Evolutionary conservation across 2,888 invertebrate genomes (phyloP).

Genomic region (Caenorhabditis sinica): DNA sequence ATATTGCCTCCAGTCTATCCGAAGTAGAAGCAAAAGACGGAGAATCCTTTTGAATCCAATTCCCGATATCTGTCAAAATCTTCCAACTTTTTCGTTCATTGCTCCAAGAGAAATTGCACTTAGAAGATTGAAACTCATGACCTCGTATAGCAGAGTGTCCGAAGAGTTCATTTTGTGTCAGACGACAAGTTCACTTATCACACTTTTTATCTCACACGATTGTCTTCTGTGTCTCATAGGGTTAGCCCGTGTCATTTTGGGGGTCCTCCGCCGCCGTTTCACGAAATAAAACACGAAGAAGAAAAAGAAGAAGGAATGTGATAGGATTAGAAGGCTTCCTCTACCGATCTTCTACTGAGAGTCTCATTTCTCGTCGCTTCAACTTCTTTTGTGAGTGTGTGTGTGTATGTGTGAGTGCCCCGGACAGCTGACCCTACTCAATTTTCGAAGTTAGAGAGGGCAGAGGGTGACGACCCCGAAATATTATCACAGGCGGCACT

Average conservation of each 20-base stretch:
- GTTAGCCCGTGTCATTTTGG: slow-evolving; percentile 30
- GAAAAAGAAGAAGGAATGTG: slow-evolving; percentile 33
- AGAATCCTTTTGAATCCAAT: too few relatives aligned
- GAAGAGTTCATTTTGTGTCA: slow-evolving; percentile 33
- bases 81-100: slow-evolving; percentile 2
- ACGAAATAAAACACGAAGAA: slow-evolving; percentile 18
- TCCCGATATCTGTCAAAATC: background rate
- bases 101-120: slow-evolving; percentile 6
- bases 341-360: slow-evolving; percentile 2
- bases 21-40: too few relatives aligned
- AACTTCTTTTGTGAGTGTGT: slow-evolving; percentile 14
- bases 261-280: background rate
- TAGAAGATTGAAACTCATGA: background rate
- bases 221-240: background rate
- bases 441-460: slow-evolving; percentile 37
- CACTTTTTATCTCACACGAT: slow-evolving; percentile 1
- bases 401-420: slow-evolving; percentile 28
- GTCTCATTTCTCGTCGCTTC: slow-evolving; percentile 10
- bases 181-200: slow-evolving; percentile 31
- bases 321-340: slow-evolving; percentile 15
- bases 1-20: too few relatives aligned
- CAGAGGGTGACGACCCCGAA: slow-evolving; percentile 23
- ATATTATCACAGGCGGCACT: slow-evolving; percentile 51
- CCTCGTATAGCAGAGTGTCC: slow-evolving; percentile 31
- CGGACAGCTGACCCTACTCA: slow-evolving; percentile 59